Conservation (phyloP, 1,140 invertebrate genomes). For the Drosophila simulans region DNA sequence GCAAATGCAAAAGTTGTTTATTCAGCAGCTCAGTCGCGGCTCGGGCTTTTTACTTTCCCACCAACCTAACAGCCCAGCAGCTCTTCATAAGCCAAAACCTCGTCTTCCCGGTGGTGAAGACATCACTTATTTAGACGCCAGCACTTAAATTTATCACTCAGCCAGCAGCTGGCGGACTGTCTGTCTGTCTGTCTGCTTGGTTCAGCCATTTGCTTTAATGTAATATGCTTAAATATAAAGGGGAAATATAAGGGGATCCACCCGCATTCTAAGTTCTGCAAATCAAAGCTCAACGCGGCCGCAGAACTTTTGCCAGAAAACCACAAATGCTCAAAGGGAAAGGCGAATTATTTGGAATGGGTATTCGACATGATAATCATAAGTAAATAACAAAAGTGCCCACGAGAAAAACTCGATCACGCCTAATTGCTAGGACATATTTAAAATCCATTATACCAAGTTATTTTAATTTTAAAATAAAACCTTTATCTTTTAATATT, state of each 20-base stretch:
- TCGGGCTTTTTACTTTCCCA: slow-evolving; percentile 31
- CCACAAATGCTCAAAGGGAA: slow-evolving; percentile 41
- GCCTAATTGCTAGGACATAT: slow-evolving; percentile 29
- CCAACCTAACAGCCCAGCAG: neutral
- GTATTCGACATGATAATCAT: slow-evolving; percentile 58
- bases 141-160: slow-evolving; percentile 79
- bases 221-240: slow-evolving; percentile 76
- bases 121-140: slow-evolving; percentile 75
- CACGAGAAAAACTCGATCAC: slow-evolving; percentile 25
- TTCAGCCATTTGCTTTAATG: slow-evolving; percentile 75
- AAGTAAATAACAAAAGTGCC: slow-evolving; percentile 47
- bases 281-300: slow-evolving; percentile 67
- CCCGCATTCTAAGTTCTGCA: slow-evolving; percentile 63
- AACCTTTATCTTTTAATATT: neutral
- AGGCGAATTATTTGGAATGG: slow-evolving; percentile 13
- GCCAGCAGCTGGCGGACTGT: slow-evolving; percentile 34
- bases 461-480: too few relatives aligned
- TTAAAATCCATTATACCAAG: too few relatives aligned
- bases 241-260: slow-evolving; percentile 56
- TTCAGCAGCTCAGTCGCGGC: slow-evolving; percentile 73
- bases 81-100: slow-evolving; percentile 29
- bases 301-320: slow-evolving; percentile 63
- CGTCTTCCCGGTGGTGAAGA: slow-evolving; percentile 18
- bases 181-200: neutral
- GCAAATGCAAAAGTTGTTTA: slow-evolving; percentile 79